These are phyloP conservation scores for Drosophila orena DNA, from an alignment of 1,140 invertebrate species.

Conservation along the genomic window DNA sequence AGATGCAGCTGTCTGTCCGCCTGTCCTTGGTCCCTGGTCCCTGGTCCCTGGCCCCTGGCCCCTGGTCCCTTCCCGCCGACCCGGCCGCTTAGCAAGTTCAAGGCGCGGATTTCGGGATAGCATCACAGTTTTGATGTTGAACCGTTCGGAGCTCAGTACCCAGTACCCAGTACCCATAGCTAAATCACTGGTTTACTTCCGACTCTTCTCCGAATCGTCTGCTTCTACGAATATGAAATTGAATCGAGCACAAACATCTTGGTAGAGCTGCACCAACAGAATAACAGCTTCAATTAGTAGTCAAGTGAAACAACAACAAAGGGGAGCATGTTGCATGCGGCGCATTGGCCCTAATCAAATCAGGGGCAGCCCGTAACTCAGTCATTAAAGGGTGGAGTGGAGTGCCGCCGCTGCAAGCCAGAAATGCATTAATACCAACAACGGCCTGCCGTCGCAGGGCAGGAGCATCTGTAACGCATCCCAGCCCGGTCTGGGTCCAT, in stretches of 20 bases:
- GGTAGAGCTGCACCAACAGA: constrained; percentile 22
- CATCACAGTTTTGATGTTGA: neutral
- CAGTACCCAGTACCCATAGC: too few relatives aligned
- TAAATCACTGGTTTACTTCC: constrained; percentile 3
- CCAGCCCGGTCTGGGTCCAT: constrained; percentile 43
- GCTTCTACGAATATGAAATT: constrained; percentile 10
- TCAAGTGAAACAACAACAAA: constrained; percentile 48
- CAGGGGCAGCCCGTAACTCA: constrained; percentile 64
- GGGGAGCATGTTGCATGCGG: constrained; percentile 26
- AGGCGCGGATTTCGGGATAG: constrained; percentile 5
- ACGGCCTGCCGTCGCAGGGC: neutral
- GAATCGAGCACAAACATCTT: constrained; percentile 10
- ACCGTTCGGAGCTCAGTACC: neutral
- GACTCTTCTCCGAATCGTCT: constrained; percentile 5
- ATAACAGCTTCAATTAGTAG: constrained; percentile 51
- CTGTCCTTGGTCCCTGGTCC: neutral
- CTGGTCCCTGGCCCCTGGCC: too few relatives aligned
- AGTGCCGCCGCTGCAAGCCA: constrained; percentile 52
- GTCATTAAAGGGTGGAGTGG: constrained; percentile 66
- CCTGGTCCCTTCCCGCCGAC: neutral
- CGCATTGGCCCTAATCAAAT: constrained; percentile 60
- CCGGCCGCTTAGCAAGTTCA: constrained; percentile 26
- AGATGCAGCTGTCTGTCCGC: constrained; percentile 43
- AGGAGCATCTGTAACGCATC: constrained; percentile 44
- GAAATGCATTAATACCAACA: constrained; percentile 66